Conservation (phyloP, 2,797 vertebrate species). For the Myotis findleyi region DNA sequence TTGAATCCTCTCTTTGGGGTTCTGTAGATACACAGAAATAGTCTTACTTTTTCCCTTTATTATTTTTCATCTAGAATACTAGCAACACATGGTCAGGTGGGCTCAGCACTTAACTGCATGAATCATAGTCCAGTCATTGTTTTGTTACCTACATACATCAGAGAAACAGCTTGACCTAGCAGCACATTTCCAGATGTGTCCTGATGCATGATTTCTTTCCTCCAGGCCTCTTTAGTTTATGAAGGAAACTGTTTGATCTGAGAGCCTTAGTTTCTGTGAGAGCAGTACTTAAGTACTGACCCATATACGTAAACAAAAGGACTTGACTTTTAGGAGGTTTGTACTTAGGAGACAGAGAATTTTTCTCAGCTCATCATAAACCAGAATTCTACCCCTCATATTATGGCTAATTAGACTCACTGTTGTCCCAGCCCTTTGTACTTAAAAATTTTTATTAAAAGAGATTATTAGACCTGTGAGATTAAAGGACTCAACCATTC, state of each 20-base stretch:
- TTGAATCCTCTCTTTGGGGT: background rate
- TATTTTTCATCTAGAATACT: slow-evolving; percentile 27
- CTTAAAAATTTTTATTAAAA: background rate
- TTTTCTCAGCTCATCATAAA: slow-evolving; percentile 18
- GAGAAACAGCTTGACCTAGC: background rate
- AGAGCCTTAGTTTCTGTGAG: slow-evolving; percentile 8
- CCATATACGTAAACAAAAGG: background rate
- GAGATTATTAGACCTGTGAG: background rate
- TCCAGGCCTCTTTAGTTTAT: background rate
- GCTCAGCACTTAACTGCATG: background rate
- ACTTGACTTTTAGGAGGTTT: background rate
- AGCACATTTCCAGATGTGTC: background rate
- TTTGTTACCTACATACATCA: background rate
- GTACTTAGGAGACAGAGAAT: background rate
- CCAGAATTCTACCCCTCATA: background rate
- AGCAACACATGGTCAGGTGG: background rate
- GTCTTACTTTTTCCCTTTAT: background rate
- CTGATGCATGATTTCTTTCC: background rate
- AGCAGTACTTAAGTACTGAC: background rate
- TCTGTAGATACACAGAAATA: background rate
- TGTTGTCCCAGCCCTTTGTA: background rate
- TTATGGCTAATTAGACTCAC: background rate
- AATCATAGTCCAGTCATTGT: background rate
- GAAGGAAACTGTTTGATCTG: slow-evolving; percentile 1
- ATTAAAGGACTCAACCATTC: background rate